Percentiles rank a stretch among this genome's conserved stretches.
phyloP scores from a whole-genome alignment of 2,888 invertebrate species.

The Melipona beecheii region DNA sequence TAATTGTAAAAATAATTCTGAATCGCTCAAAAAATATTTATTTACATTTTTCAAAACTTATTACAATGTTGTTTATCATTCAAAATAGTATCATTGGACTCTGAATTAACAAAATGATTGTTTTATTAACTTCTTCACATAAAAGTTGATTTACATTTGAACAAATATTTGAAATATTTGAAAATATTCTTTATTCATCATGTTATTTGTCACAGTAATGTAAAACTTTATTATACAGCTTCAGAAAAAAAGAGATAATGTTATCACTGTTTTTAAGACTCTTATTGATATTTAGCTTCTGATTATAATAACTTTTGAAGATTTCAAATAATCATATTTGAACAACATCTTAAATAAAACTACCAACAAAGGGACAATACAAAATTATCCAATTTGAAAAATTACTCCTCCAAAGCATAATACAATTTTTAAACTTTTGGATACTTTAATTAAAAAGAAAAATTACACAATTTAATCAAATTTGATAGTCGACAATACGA shows the following conservation, averaged over 20 bases:
- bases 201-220: constrained; percentile 3
- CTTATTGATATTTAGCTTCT: constrained; percentile 2
- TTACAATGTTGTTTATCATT: background rate
- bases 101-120: constrained; percentile 4
- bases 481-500: constrained; percentile 2
- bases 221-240: background rate
- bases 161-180: background rate
- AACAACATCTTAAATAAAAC: background rate
- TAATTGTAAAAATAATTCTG: background rate
- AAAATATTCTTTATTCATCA: constrained; percentile 21
- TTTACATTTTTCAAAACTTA: constrained; percentile 2
- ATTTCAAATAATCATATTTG: background rate
- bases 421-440: background rate
- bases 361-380: background rate
- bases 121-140: background rate
- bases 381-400: background rate
- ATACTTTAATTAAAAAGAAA: background rate
- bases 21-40: background rate
- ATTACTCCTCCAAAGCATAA: background rate
- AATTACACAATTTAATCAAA: background rate
- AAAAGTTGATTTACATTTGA: constrained; percentile 3
- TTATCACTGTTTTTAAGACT: constrained; percentile 13
- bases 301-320: background rate
- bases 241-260: constrained; percentile 22
- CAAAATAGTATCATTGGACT: background rate